Evolutionary conservation across 1,140 invertebrate genomes (phyloP).

Genomic region (Magallana ariakensis): DNA sequence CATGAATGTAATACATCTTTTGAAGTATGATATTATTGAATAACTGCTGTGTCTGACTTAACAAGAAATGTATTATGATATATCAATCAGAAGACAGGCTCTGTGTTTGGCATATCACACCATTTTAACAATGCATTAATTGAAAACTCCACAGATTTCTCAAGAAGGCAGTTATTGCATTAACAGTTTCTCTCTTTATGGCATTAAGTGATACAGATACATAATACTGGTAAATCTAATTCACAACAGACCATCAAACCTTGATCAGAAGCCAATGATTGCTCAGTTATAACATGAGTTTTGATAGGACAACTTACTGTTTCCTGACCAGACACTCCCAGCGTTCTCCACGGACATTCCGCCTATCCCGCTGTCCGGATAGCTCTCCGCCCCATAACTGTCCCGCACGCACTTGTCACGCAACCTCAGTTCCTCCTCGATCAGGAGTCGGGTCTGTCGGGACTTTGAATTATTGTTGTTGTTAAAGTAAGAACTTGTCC

Average conservation of each 20-base stretch:
- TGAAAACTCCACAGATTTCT: too few species aligned
- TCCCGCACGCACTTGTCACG: constrained; percentile 94
- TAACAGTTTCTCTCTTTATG: too few species aligned
- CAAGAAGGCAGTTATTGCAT: too few species aligned
- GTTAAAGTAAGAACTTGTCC: neutral
- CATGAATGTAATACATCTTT: too few species aligned
- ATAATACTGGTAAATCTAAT: too few species aligned
- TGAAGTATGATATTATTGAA: too few species aligned
- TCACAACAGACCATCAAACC: neutral
- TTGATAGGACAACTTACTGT: constrained; percentile 50
- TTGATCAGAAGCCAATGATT: neutral
- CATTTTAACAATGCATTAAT: too few species aligned
- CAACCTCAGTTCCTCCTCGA: constrained; percentile 97
- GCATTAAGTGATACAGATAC: too few species aligned
- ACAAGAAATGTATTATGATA: too few species aligned
- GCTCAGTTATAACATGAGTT: neutral
- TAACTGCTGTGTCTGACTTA: too few species aligned
- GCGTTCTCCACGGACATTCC: constrained; percentile 67
- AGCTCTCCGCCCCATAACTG: constrained; percentile 85
- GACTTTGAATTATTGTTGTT: constrained; percentile 53
- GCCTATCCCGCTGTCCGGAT: constrained; percentile 77
- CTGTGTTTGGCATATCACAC: too few species aligned
- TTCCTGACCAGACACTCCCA: constrained; percentile 66
- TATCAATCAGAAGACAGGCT: too few species aligned
- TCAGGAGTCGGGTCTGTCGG: constrained; percentile 66